Conservation (phyloP, 2,888 invertebrate genomes). For the Heliconius sara region DNA sequence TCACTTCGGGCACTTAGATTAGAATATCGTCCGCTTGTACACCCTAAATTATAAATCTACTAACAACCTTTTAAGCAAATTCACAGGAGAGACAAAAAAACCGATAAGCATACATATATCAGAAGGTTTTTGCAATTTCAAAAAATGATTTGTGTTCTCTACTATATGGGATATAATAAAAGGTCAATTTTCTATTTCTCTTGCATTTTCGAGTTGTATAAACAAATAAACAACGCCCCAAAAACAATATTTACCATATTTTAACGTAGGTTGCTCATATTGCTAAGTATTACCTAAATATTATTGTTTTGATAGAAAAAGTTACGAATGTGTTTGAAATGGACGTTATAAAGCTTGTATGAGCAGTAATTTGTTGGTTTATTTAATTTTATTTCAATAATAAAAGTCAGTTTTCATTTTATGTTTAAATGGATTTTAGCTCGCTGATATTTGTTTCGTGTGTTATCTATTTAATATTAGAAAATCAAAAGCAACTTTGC, state of each 20-base stretch:
- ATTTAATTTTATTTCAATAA: not conserved
- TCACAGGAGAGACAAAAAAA: too few relatives aligned
- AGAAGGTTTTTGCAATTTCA: too few relatives aligned
- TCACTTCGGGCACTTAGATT: not conserved
- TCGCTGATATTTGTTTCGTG: not conserved
- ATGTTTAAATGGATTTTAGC: not conserved
- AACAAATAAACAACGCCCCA: not conserved
- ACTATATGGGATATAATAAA: too few relatives aligned
- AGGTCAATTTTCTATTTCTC: too few relatives aligned
- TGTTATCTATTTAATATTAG: not conserved
- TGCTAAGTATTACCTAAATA: not conserved
- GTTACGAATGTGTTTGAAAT: constrained; percentile 1
- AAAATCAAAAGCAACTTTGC: too few relatives aligned
- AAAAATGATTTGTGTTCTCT: too few relatives aligned
- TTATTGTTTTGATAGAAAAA: constrained; percentile 13
- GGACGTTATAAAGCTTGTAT: not conserved
- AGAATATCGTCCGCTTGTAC: too few relatives aligned
- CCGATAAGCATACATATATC: too few relatives aligned
- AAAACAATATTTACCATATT: not conserved
- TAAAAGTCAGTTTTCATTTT: not conserved
- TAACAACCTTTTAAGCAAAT: too few relatives aligned
- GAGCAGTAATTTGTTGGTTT: not conserved
- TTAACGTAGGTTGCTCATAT: constrained; percentile 1
- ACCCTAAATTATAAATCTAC: too few relatives aligned
- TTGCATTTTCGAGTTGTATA: too few relatives aligned